These are phyloP conservation scores for Pituophis catenifer DNA, from an alignment of 2,113 vertebrate species.

Conservation along the genomic window DNA sequence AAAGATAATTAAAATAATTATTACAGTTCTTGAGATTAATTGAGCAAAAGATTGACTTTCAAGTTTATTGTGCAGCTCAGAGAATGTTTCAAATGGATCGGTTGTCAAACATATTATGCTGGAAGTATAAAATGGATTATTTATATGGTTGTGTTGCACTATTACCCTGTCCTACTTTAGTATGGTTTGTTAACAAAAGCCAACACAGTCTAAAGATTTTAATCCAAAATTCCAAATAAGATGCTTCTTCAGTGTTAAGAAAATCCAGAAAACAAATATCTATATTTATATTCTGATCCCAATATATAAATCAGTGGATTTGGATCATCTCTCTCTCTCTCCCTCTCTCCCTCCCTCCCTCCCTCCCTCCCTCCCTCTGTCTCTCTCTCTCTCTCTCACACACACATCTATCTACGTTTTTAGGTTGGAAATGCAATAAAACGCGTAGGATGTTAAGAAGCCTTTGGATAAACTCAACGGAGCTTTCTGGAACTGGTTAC, in stretches of 20 bases:
- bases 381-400: no score
- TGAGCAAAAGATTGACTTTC: not conserved
- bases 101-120: not conserved
- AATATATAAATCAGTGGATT: not conserved
- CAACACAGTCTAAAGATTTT: not conserved
- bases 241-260: not conserved
- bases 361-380: no score
- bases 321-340: no score
- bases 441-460: not conserved
- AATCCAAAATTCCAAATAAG: not conserved
- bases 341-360: rapidly evolving
- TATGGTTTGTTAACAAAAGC: not conserved
- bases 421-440: not conserved
- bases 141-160: not conserved
- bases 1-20: not conserved
- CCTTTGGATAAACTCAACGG: not conserved
- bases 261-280: not conserved
- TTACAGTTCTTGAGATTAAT: not conserved
- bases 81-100: not conserved
- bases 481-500: not conserved
- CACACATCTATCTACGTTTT: not conserved
- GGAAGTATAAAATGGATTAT: not conserved
- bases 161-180: not conserved
- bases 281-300: not conserved
- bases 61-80: not conserved